These are phyloP conservation scores for Crocuta crocuta DNA, from an alignment of 2,113 vertebrate species.

Conservation along the genomic window DNA sequence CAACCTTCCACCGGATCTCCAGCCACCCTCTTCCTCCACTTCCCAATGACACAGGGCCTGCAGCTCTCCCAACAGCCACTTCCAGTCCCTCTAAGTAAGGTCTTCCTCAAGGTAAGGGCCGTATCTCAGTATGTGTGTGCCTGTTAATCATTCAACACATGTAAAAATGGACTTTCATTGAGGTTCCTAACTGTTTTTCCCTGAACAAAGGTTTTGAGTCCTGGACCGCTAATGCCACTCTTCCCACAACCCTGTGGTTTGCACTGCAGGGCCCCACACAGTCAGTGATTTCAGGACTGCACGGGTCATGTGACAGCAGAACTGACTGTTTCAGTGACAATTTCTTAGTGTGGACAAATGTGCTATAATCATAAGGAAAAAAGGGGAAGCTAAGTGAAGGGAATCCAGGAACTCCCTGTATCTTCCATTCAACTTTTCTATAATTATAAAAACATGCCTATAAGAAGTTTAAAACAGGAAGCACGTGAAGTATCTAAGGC, in stretches of 20 bases:
- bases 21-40: background rate
- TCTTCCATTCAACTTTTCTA: background rate
- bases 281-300: background rate
- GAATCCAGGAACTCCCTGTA: background rate
- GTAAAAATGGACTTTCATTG: background rate
- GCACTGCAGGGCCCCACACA: background rate
- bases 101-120: background rate
- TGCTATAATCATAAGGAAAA: background rate
- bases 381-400: background rate
- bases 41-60: background rate
- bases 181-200: background rate
- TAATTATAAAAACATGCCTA: background rate
- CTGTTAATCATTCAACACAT: background rate
- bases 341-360: background rate
- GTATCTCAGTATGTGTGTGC: background rate
- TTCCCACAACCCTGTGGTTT: background rate
- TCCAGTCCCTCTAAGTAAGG: background rate
- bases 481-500: background rate
- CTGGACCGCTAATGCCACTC: background rate
- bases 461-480: background rate
- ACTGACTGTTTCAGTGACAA: background rate
- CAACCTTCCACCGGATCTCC: background rate
- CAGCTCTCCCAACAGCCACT: background rate
- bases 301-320: background rate
- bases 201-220: background rate